Evolutionary conservation across 2,797 vertebrate species (phyloP).

Genomic region (Oophaga sylvatica): DNA sequence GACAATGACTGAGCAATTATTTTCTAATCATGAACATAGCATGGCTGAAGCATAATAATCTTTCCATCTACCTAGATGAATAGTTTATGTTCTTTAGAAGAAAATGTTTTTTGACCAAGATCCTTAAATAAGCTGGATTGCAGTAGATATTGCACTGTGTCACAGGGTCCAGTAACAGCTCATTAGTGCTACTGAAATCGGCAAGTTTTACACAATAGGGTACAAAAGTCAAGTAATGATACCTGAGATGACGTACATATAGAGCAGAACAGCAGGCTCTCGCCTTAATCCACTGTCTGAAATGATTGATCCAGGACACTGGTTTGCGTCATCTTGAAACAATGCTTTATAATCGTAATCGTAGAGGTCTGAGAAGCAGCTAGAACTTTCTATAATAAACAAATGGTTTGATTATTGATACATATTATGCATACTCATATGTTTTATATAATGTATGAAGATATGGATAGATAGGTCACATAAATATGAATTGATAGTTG

Average conservation of each 20-base stretch:
- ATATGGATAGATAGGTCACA: neutral
- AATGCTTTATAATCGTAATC: neutral
- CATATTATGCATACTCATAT: neutral
- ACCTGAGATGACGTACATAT: neutral
- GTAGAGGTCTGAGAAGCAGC: neutral
- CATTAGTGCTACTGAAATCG: conserved; percentile 46
- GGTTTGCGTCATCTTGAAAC: neutral
- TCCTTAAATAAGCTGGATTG: neutral
- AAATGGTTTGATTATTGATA: neutral
- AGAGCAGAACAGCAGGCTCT: neutral
- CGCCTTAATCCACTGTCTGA: neutral
- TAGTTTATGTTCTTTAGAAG: neutral
- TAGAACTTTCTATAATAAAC: neutral
- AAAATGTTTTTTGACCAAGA: neutral
- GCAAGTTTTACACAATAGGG: conserved; percentile 29
- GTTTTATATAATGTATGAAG: neutral
- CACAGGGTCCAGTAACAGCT: conserved; percentile 31
- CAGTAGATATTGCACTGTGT: conserved; percentile 14
- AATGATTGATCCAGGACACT: neutral
- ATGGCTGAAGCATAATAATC: neutral
- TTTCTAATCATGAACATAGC: neutral
- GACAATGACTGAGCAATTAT: neutral
- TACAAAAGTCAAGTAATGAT: conserved; percentile 26
- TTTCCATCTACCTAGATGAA: neutral
- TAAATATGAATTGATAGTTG: neutral